Evolutionary conservation across 1,140 invertebrate genomes (phyloP).

Genomic region (Glossosoma conforme): DNA sequence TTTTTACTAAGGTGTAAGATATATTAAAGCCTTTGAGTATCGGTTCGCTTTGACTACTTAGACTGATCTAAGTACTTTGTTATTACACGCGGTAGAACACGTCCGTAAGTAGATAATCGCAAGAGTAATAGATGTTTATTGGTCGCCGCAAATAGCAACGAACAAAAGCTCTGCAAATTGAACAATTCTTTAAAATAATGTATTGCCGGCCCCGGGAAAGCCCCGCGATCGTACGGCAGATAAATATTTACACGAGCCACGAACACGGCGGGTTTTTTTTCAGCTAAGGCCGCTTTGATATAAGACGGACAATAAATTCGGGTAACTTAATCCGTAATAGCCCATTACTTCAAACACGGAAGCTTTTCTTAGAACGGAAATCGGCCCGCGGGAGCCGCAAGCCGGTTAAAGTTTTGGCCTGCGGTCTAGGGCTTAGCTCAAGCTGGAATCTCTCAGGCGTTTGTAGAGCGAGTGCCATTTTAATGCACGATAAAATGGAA

Average conservation of each 20-base stretch:
- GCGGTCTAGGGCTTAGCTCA: no score
- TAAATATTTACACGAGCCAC: conserved; percentile 15
- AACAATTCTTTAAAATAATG: background rate
- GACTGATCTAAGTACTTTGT: no score
- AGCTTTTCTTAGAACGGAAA: conserved; percentile 20
- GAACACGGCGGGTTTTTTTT: background rate
- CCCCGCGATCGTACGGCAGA: background rate
- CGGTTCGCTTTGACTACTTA: no score
- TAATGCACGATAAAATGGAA: no score
- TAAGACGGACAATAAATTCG: conserved; percentile 30
- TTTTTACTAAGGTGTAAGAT: no score
- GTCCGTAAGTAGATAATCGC: no score
- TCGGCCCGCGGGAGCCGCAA: conserved; percentile 21
- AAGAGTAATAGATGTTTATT: no score
- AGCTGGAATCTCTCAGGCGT: no score
- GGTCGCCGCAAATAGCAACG: background rate
- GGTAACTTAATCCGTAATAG: conserved; percentile 28
- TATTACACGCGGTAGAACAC: no score
- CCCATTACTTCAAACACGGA: conserved; percentile 29
- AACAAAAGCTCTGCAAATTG: background rate
- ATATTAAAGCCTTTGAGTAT: no score
- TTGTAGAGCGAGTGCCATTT: no score
- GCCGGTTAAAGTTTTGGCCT: conserved; percentile 27
- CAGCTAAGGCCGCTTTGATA: conserved; percentile 17
- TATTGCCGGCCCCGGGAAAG: no score